Evolutionary conservation across 2,113 vertebrate genomes (phyloP).

Genomic region (Corythornis madagascariensis): DNA sequence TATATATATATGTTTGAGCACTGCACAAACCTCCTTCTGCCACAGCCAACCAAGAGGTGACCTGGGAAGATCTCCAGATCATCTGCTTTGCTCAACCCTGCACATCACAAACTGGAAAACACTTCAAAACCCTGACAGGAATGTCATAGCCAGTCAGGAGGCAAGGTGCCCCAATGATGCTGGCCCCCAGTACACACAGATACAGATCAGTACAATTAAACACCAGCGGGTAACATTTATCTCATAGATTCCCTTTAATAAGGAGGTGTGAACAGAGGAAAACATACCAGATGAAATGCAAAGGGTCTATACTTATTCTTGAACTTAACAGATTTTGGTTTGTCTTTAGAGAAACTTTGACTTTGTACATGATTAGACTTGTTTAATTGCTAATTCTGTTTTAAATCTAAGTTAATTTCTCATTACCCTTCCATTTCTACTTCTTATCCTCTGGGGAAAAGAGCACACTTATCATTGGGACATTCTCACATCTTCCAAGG

Average conservation of each 20-base stretch:
- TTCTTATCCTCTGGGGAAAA: slow-evolving; percentile 76
- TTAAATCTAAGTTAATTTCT: slow-evolving; percentile 75
- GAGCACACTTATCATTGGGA: slow-evolving; percentile 74
- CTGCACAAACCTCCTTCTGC: not conserved
- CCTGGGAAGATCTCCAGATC: not conserved
- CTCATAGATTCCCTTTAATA: not conserved
- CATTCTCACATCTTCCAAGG: slow-evolving; percentile 77
- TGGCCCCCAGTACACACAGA: not conserved
- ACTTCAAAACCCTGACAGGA: not conserved
- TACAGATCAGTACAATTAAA: slow-evolving; percentile 14
- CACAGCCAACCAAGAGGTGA: not conserved
- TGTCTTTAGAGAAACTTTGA: slow-evolving; percentile 62
- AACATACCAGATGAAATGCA: not conserved
- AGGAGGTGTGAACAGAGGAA: slow-evolving; percentile 34
- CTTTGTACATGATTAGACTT: slow-evolving; percentile 55
- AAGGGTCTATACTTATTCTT: slow-evolving; percentile 39
- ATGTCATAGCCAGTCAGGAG: not conserved
- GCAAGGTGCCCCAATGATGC: fast-evolving
- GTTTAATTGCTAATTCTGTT: slow-evolving; percentile 69
- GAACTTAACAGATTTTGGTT: slow-evolving; percentile 46
- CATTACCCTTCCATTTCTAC: slow-evolving; percentile 74
- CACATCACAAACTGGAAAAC: not conserved
- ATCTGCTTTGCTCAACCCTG: not conserved
- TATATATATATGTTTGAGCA: not conserved
- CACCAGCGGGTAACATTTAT: slow-evolving; percentile 36